Base-by-base conservation (phyloP, 35 echinoderm and acorn worm species). In the Ophioderma brevispina region DNA sequence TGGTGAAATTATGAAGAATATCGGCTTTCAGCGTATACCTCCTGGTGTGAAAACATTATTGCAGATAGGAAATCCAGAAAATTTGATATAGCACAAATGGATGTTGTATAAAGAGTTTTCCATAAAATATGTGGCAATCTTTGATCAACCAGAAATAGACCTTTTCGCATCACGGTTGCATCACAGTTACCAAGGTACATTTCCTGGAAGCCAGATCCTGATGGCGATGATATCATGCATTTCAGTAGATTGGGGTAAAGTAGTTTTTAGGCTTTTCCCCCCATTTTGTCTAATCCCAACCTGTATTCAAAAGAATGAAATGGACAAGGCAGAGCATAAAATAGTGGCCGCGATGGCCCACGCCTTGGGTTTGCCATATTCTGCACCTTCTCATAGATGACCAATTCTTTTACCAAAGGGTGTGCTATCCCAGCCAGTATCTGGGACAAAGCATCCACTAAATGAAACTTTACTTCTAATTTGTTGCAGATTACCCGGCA, bases 161-260 rank as follows among this genome's bases (percentile, higher is more conserved):
- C 77, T 92, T 39, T 96, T 92, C 85, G 90, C 90, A 43, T 89
- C 94, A 32, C 15, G 90, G 21, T 63, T 96, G 5, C 92, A 96
- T 43, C 76, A 25, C 85, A 90, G 63, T 19, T 96, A 11, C 64
- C 75, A 0, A 28, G 23, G 35, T 96, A 86, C 40, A 37, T 92
- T 4, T 84, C 94, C 21, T 92, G 90, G 94, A 23, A 75, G 32
- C 90, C 95, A 32, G 95, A 94, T 18, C 91, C 86, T 75, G 81
- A 78, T 15, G 90, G 87, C 1, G 46, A 86, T 33, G 14, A 14
- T 42, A 81, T 92, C 38, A 92, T 82, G 90, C 87, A 50, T 96
- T 92, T 56, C 77, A 31, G 1, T 83, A 1, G 52, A 86, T 41
- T 96, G 94, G 94, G 38, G 35, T 2, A 78, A 78, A 33, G 15